phyloP scores from a whole-genome alignment of 2,113 vertebrate species.

The Callithrix jacchus region DNA sequence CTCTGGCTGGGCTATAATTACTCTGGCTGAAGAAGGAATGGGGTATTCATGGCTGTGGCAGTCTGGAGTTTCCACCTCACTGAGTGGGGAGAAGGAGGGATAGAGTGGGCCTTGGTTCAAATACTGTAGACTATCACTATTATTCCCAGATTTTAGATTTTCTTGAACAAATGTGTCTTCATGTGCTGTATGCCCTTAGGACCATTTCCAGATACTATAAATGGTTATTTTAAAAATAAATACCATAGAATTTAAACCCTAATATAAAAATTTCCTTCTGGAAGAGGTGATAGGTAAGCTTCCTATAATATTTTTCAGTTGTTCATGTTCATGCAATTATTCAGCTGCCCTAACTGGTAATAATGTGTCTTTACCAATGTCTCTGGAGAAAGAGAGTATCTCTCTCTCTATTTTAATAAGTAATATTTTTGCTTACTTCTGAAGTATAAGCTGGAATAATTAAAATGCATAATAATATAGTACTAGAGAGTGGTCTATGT shows the following conservation, averaged over 20 bases:
- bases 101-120: not conserved
- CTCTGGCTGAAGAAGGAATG: not conserved
- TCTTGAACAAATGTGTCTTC: not conserved
- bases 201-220: not conserved
- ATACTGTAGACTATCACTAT: not conserved
- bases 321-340: not conserved
- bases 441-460: not conserved
- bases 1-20: not conserved
- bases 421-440: slow-evolving; percentile 15
- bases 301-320: not conserved
- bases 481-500: not conserved
- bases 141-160: not conserved
- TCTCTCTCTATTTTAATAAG: not conserved
- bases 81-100: not conserved
- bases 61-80: not conserved
- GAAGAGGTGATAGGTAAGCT: not conserved
- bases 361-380: not conserved
- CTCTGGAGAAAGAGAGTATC: not conserved
- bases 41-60: not conserved
- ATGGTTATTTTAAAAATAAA: not conserved
- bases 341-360: not conserved
- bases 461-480: not conserved
- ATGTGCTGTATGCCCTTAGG: not conserved
- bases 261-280: not conserved
- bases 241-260: not conserved